Conservation (phyloP, 2,888 invertebrate genomes). For the Trachelus iudaicus region DNA sequence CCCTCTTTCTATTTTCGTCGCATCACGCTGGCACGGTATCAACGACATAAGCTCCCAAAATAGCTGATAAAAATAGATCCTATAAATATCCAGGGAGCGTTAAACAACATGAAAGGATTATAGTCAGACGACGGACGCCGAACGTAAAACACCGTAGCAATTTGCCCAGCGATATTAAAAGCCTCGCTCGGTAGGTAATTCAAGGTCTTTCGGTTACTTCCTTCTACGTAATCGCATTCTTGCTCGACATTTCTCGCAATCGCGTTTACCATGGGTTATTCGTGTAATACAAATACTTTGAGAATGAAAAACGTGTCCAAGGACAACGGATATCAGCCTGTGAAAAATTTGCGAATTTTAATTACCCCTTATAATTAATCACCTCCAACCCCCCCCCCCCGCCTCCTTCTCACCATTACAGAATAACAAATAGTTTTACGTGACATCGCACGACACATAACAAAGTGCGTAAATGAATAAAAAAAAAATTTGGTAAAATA, state of each 20-base stretch:
- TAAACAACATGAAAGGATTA: constrained; percentile 1
- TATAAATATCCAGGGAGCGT: constrained; percentile 14
- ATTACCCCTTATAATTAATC: not conserved
- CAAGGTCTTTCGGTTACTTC: not conserved
- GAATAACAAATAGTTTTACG: not conserved
- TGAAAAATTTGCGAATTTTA: not conserved
- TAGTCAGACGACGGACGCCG: not conserved
- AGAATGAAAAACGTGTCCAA: not conserved
- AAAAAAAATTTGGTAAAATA: not conserved
- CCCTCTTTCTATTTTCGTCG: not conserved
- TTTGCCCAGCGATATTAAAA: not conserved
- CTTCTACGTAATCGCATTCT: not conserved
- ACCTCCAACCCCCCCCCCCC: too few species aligned
- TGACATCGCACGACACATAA: not conserved
- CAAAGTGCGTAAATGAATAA: not conserved
- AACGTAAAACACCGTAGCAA: not conserved
- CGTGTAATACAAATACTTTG: not conserved
- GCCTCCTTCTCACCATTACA: not conserved
- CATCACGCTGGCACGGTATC: not conserved
- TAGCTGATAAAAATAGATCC: constrained; percentile 15
- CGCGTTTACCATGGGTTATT: not conserved
- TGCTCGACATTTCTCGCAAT: not conserved
- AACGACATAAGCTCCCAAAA: constrained; percentile 8
- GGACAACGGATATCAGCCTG: too few species aligned
- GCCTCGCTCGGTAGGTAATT: not conserved